Base-by-base conservation (phyloP, 1,140 invertebrate species). In the Bombus soroeensis region DNA sequence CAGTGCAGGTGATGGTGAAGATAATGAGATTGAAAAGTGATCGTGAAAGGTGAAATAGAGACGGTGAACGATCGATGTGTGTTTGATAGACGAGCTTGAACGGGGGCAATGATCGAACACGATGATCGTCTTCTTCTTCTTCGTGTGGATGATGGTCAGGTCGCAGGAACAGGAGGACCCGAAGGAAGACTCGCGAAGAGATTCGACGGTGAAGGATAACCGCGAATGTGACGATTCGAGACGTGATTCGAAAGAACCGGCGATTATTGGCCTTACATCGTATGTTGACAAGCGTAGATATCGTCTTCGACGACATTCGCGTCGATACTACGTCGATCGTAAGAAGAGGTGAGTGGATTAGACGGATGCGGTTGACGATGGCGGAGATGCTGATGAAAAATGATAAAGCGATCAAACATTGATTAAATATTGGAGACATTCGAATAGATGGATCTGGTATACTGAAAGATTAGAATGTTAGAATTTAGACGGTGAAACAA, bases 291-390 rank as follows among this genome's bases (percentile, higher is more conserved):
- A 89, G 84, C 91, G 91, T 25, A 91, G 93, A n/a, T 87, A 90
- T 12, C 88, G 90, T 74, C 80, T 75, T 39, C 91, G 93, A 53
- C 89, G 93, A 18, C 93, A 93, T 41, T 94, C 94, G 68, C 93
- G 94, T 28, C 91, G 93, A 41, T 93, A 93, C 89, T 91, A 93
- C 85, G 84, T 92, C 82, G 93, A 94, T n/a, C 93, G 92, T 82
- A 93, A 91, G 70, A 91, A 80, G 72, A 94, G 94, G 94, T 94
- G 90, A 94, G 93, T 89, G 39, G 12, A 13, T 34, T 12, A 6
- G 5, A 18, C 47, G 47, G 15, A 47, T 47, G 47, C 15, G 15
- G 15, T 47, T 18, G 47, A 47, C 6, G 47, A 47, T 47, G 15
- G 47, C 1, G 47, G 5, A 47, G 15, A 47, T 47, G 15, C 15